Percentiles rank a stretch among this genome's conserved stretches.
Conservation (phyloP, 2,888 invertebrate genomes). For the Zaprionus obscuricornis region DNA sequence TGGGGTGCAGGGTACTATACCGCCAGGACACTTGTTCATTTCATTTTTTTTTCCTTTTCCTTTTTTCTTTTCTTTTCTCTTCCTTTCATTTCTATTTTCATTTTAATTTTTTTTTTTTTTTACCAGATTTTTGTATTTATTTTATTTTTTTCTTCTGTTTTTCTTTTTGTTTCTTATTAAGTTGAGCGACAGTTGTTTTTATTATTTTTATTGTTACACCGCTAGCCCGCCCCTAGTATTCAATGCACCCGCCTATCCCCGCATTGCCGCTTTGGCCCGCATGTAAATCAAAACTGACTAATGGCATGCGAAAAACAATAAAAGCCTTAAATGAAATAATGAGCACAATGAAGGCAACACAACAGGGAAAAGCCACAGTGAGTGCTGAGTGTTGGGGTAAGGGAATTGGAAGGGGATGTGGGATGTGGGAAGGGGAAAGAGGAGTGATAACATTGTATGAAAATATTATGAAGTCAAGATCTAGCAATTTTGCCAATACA, state of each 20-base stretch:
- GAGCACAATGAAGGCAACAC: slow-evolving; percentile 43
- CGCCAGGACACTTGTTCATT: slow-evolving; percentile 46
- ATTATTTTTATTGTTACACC: slow-evolving; percentile 74
- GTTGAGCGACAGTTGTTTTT: slow-evolving; percentile 80
- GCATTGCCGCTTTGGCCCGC: slow-evolving; percentile 9
- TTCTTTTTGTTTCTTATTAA: slow-evolving; percentile 68
- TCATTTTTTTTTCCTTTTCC: slow-evolving; percentile 31
- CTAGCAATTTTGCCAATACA: too few relatives aligned
- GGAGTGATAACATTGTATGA: too few relatives aligned
- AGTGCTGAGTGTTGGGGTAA: not conserved
- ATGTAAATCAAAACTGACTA: slow-evolving; percentile 79
- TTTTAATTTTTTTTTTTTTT: slow-evolving; percentile 13
- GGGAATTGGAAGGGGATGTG: not conserved
- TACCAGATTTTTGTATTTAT: too few relatives aligned
- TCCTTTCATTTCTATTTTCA: slow-evolving; percentile 8
- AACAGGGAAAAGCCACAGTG: not conserved
- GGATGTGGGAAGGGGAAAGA: too few relatives aligned
- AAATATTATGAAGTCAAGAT: too few relatives aligned
- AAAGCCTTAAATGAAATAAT: slow-evolving; percentile 77
- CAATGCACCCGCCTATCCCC: too few relatives aligned
- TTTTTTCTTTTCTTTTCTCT: slow-evolving; percentile 16
- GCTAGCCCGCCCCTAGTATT: slow-evolving; percentile 8
- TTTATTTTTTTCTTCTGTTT: slow-evolving; percentile 6
- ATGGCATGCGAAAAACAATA: slow-evolving; percentile 81
- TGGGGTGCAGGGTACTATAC: not conserved